These are phyloP conservation scores for Limnephilus rhombicus DNA, from an alignment of 2,888 invertebrate genomes.

Conservation along the genomic window DNA sequence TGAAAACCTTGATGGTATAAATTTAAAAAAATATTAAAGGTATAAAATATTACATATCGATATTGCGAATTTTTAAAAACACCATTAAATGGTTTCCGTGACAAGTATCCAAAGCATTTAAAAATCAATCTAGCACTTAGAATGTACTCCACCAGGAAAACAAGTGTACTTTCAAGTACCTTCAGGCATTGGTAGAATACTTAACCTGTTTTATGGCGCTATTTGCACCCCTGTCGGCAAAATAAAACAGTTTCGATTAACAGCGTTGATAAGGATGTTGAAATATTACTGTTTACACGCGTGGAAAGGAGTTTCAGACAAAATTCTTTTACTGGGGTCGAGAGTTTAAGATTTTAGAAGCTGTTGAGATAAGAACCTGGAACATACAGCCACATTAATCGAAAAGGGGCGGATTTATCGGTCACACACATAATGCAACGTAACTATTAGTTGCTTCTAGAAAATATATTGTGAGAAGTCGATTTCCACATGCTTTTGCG, in stretches of 20 bases:
- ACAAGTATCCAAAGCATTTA: not conserved
- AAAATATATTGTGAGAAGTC: too few relatives aligned
- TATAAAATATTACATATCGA: too few relatives aligned
- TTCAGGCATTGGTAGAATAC: not conserved
- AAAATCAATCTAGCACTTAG: not conserved
- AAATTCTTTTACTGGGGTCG: not conserved
- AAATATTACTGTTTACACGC: not conserved
- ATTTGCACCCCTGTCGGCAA: not conserved
- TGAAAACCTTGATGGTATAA: too few relatives aligned
- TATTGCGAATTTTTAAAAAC: too few relatives aligned
- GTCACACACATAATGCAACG: not conserved
- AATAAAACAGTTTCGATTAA: conserved; percentile 1
- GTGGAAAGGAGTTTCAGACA: not conserved
- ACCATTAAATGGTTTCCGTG: too few relatives aligned
- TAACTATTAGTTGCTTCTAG: not conserved
- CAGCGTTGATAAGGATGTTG: not conserved
- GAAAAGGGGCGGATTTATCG: not conserved
- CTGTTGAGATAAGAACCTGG: not conserved
- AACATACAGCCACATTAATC: not conserved
- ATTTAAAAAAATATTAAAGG: too few relatives aligned
- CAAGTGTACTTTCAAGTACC: not conserved
- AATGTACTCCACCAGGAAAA: not conserved
- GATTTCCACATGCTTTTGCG: too few relatives aligned
- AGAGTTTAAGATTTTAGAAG: not conserved
- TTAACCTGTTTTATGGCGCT: not conserved